Conservation (phyloP, 2,888 invertebrate genomes). For the Oscheius sp. region DNA sequence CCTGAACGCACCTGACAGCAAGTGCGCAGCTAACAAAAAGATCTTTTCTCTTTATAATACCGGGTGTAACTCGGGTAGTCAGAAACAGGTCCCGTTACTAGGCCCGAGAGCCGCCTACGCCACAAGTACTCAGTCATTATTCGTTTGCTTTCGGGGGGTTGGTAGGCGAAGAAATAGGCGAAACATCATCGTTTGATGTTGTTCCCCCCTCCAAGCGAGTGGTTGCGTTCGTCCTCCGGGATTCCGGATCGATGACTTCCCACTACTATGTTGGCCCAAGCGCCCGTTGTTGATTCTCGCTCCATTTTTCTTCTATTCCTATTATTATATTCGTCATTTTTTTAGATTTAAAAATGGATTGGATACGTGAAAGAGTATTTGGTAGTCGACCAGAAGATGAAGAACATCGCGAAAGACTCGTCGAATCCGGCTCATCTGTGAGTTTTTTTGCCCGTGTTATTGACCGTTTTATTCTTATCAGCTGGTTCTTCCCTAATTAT, state of each 20-base stretch:
- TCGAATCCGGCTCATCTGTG: conserved; percentile 19
- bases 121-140: conserved; percentile 1
- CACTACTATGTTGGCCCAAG: conserved; percentile 31
- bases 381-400: conserved; percentile 25
- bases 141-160: not conserved
- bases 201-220: conserved; percentile 5
- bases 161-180: not conserved
- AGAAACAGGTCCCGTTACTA: conserved; percentile 8
- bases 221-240: conserved; percentile 26
- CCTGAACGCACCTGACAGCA: not conserved
- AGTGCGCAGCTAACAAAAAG: conserved; percentile 16
- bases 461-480: conserved; percentile 17
- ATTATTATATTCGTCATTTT: conserved; percentile 24
- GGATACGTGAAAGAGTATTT: conserved; percentile 32
- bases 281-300: not conserved
- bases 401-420: conserved; percentile 19
- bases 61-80: not conserved
- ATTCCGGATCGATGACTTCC: conserved; percentile 36
- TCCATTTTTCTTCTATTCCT: conserved; percentile 1
- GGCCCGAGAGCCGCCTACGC: not conserved
- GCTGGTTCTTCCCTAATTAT: not conserved
- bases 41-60: not conserved
- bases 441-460: conserved; percentile 10
- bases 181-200: conserved; percentile 23
- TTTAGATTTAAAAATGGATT: conserved; percentile 25